phyloP scores from a whole-genome alignment of 2,797 vertebrate species.

The Alcedo atthis region DNA sequence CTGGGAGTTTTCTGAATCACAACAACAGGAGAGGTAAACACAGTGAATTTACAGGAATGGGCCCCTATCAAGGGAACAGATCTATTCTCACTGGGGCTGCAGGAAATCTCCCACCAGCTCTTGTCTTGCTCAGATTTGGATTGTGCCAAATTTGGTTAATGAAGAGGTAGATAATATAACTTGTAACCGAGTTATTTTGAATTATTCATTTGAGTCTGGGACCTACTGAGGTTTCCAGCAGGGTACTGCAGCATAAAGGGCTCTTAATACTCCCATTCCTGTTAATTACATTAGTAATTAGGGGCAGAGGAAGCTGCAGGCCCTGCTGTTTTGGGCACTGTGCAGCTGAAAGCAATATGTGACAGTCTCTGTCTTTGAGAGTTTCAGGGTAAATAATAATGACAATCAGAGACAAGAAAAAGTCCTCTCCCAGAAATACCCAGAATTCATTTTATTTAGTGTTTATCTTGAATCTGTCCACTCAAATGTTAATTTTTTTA shows the following conservation, averaged over 20 bases:
- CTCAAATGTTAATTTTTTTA: neutral
- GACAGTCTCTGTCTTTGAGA: neutral
- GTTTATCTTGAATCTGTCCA: neutral
- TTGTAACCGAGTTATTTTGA: neutral
- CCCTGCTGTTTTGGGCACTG: neutral
- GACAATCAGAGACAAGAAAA: neutral
- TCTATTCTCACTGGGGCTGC: neutral
- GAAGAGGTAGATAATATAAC: neutral
- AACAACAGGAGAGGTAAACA: neutral
- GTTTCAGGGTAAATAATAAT: neutral
- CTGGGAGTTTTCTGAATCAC: neutral
- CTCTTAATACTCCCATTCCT: neutral
- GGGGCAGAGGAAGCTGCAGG: neutral
- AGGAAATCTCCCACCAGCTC: neutral
- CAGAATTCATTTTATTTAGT: neutral
- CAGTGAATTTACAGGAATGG: neutral
- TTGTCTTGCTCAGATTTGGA: neutral
- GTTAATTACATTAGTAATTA: conserved; percentile 40
- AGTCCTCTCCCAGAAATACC: neutral
- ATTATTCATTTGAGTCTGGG: neutral
- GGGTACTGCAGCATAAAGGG: neutral
- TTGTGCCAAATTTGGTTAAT: neutral
- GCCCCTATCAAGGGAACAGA: neutral
- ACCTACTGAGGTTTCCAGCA: neutral
- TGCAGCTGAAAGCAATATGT: neutral